Evolutionary conservation across 2,888 invertebrate species (phyloP).

Genomic region (Cataglyphis albicans): DNA sequence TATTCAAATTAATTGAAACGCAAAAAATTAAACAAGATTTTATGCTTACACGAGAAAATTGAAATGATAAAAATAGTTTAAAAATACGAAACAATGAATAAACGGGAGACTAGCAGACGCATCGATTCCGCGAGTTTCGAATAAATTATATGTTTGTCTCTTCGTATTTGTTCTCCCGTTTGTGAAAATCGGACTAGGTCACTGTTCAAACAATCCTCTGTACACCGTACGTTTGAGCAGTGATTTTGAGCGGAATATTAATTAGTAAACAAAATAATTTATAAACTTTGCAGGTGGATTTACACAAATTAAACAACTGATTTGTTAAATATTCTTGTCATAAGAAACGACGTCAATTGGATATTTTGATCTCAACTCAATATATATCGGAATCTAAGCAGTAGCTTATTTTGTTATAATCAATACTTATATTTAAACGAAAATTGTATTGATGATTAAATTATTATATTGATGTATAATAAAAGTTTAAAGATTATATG

Average conservation of each 20-base stretch:
- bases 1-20: background rate
- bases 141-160: conserved; percentile 28
- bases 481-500: background rate
- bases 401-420: background rate
- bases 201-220: conserved; percentile 17
- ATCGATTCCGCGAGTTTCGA: background rate
- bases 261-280: background rate
- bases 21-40: background rate
- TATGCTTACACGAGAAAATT: background rate
- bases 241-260: background rate
- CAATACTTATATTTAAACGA: background rate
- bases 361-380: background rate
- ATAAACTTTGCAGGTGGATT: background rate
- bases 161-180: conserved; percentile 6
- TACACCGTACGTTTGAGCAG: background rate
- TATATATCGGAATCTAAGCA: background rate
- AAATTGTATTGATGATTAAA: background rate
- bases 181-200: background rate
- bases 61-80: background rate
- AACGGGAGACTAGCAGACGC: background rate
- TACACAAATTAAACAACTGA: background rate
- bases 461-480: background rate
- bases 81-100: background rate
- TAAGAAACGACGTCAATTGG: background rate
- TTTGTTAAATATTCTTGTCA: background rate